A percentile compares a stretch with the other conserved stretches of the same genome.
phyloP scores from a whole-genome alignment of 2,113 vertebrate genomes.

The Myotis yumanensis region DNA sequence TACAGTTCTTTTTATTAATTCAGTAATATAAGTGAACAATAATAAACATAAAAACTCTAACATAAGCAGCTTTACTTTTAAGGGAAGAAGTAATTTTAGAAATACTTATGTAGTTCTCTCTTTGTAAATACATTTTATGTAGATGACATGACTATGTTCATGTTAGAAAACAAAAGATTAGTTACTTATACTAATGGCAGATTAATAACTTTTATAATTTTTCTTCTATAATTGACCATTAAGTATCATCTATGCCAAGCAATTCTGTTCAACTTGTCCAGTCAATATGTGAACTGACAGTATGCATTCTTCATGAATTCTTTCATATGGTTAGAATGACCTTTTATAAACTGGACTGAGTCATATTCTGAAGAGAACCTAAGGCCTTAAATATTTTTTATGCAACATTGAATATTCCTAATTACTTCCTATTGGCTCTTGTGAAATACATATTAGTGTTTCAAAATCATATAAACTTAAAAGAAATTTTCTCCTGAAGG shows the following conservation, averaged over 20 bases:
- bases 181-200: background rate
- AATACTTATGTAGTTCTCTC: background rate
- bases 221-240: background rate
- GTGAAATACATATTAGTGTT: background rate
- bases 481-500: background rate
- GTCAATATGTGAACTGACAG: background rate
- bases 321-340: background rate
- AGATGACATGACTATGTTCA: background rate
- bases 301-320: background rate
- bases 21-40: background rate
- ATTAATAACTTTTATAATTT: background rate
- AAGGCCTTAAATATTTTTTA: background rate
- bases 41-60: background rate
- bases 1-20: background rate
- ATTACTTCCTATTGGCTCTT: background rate
- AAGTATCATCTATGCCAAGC: background rate
- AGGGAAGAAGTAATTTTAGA: background rate
- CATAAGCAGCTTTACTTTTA: background rate
- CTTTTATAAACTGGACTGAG: background rate
- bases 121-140: background rate
- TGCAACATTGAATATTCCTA: background rate
- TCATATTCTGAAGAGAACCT: background rate
- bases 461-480: background rate
- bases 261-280: background rate
- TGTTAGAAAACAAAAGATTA: slow-evolving; percentile 6